A percentile compares a stretch with the other conserved stretches of the same genome.
These are phyloP conservation scores for Drosophila tristis DNA, from an alignment of 1,140 invertebrate species.

Conservation along the genomic window DNA sequence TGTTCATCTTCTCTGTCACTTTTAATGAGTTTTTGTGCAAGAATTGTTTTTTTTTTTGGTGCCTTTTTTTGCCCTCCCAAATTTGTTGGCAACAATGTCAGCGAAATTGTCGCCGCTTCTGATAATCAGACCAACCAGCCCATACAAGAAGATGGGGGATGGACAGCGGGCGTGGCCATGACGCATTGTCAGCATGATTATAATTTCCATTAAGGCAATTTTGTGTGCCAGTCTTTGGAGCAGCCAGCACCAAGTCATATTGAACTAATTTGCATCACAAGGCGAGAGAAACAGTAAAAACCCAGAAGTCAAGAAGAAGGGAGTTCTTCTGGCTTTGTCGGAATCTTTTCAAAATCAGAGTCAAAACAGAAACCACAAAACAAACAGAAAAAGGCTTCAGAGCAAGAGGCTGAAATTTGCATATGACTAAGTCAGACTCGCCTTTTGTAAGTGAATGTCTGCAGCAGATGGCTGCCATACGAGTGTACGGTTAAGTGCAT, in stretches of 20 bases:
- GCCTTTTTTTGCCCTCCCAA: conserved; percentile 7
- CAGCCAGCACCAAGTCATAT: conserved; percentile 49
- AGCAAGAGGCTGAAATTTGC: conserved; percentile 11
- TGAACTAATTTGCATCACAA: conserved; percentile 66
- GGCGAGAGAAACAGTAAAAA: conserved; percentile 26
- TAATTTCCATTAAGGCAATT: conserved; percentile 70
- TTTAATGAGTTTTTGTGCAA: conserved; percentile 68
- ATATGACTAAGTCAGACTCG: conserved; percentile 3
- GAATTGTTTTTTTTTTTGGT: conserved; percentile 27
- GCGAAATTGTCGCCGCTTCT: conserved; percentile 52
- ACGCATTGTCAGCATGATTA: conserved; percentile 64
- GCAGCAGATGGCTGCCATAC: background rate
- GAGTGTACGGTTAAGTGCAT: too few species aligned
- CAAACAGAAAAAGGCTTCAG: background rate
- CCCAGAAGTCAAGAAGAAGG: conserved; percentile 17
- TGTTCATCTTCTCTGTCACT: conserved; percentile 43
- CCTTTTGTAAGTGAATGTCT: conserved; percentile 9
- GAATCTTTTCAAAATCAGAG: conserved; percentile 28
- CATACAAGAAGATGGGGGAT: background rate
- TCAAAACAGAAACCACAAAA: conserved; percentile 31
- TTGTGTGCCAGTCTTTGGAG: conserved; percentile 21
- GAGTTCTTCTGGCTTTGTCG: conserved; percentile 1
- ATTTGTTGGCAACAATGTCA: conserved; percentile 67
- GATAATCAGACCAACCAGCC: conserved; percentile 55
- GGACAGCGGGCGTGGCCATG: conserved; percentile 25